phyloP scores from a whole-genome alignment of 1,140 invertebrate species.

The Caerostris extrusa region DNA sequence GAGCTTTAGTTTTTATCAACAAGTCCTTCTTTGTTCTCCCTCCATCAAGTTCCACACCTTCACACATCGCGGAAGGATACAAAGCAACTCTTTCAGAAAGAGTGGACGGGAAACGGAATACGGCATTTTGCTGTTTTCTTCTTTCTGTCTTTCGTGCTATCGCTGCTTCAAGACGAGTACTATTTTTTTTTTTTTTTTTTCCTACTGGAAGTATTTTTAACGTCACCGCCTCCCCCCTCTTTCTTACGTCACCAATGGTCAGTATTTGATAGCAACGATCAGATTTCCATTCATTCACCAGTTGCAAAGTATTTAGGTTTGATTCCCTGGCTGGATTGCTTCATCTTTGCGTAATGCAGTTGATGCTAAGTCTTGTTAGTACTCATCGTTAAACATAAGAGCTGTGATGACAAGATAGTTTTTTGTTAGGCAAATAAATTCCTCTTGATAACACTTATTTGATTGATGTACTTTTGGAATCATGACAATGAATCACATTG shows the following conservation, averaged over 20 bases:
- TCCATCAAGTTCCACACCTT: background rate
- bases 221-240: background rate
- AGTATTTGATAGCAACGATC: background rate
- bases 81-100: slow-evolving; percentile 3
- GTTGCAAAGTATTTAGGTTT: background rate
- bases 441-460: slow-evolving; percentile 5
- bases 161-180: background rate
- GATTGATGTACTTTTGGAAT: background rate
- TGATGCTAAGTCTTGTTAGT: background rate
- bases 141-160: background rate
- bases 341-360: background rate
- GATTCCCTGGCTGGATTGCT: background rate
- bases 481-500: too few species aligned
- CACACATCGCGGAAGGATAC: slow-evolving; percentile 12
- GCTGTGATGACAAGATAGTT: background rate
- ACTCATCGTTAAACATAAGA: background rate
- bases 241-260: background rate
- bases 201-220: background rate
- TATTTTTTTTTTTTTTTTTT: too few species aligned
- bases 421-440: background rate
- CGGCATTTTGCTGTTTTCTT: slow-evolving; percentile 8
- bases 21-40: background rate
- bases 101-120: slow-evolving; percentile 30
- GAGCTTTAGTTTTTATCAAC: background rate
- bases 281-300: slow-evolving; percentile 17